Evolutionary conservation across 2,888 invertebrate genomes (phyloP), one percentile per base, ranked within the genome.

Genomic region (Byasa hedistus): DNA sequence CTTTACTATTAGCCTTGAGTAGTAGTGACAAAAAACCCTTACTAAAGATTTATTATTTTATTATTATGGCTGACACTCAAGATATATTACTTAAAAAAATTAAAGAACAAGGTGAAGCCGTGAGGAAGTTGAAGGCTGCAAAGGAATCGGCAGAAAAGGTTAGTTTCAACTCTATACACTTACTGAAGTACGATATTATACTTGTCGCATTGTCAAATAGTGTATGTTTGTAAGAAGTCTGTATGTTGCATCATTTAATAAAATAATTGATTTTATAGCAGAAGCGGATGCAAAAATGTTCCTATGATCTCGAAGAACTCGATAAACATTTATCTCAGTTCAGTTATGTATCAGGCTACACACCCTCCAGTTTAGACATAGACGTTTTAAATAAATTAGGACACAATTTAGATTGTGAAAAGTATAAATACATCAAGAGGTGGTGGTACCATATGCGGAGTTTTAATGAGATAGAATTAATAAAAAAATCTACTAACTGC

Each of bases 101-200:
- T 67, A 86, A 90, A 79, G 89, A 88, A 78, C 97, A 97, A 86
- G 97, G 96, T 71, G 96, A 97, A 83, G 84, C 96, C 74, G 96
- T 97, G 61, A 93, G 97, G 78, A 95, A 95, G 88, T 89, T 97
- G 70, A 97, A 97, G 90, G 92, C 95, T 72, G 94, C 95, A 39
- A 96, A 96, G 87, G 96, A 96, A 85, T 93, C 94, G 62, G 94
- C 93, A 82, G 95, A 95, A 73, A 94, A 95, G 95, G 97, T 96
- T 77, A 80, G 83, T 83, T 67, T 66, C 27, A 27, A 32, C 22
- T 57, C 22, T 21, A 44, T 48, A 15, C 19, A 3, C 44, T 44
- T 44, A 44, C 4, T 44, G 2, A 44, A 48, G 19, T n/a, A n/a
- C 5, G n/a, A 1, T 48, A 19, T n/a, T n/a, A n/a, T 48, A 3